A percentile compares a stretch with the other conserved stretches of the same genome.
Evolutionary conservation across 1,140 invertebrate genomes (phyloP).

Genomic region (Trichoplusia ni): DNA sequence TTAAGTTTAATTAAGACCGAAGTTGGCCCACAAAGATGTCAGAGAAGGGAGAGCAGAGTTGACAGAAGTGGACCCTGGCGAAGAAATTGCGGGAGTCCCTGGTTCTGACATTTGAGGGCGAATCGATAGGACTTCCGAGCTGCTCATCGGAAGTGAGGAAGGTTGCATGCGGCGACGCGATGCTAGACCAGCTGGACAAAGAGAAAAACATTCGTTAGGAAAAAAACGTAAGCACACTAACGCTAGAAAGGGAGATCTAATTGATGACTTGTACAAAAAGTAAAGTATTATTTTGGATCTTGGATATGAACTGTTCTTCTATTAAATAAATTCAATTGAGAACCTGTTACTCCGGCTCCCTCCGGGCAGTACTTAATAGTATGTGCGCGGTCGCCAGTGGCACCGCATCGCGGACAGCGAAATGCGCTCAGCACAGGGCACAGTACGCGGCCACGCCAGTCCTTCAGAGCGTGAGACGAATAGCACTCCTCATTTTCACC

Average conservation of each 20-base stretch:
- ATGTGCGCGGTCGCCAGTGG: constrained; percentile 87
- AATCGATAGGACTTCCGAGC: constrained; percentile 1
- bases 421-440: constrained; percentile 88
- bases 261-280: too few relatives aligned
- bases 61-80: constrained; percentile 39
- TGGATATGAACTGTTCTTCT: too few relatives aligned
- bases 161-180: constrained; percentile 51
- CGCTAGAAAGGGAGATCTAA: too few relatives aligned
- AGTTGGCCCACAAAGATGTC: constrained; percentile 61
- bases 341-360: constrained; percentile 64
- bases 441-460: constrained; percentile 83
- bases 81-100: constrained; percentile 46
- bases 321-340: too few relatives aligned
- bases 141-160: constrained; percentile 39
- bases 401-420: constrained; percentile 87
- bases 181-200: constrained; percentile 23
- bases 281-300: too few relatives aligned
- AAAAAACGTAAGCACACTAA: too few relatives aligned
- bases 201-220: too few relatives aligned
- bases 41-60: constrained; percentile 26
- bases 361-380: constrained; percentile 88
- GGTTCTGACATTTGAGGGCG: constrained; percentile 29
- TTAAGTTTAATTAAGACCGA: constrained; percentile 62
- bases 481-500: constrained; percentile 85
- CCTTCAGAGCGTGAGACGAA: constrained; percentile 86